These are phyloP conservation scores for Aphelenchoides fujianensis DNA, from an alignment of 1,140 invertebrate species.

Conservation along the genomic window DNA sequence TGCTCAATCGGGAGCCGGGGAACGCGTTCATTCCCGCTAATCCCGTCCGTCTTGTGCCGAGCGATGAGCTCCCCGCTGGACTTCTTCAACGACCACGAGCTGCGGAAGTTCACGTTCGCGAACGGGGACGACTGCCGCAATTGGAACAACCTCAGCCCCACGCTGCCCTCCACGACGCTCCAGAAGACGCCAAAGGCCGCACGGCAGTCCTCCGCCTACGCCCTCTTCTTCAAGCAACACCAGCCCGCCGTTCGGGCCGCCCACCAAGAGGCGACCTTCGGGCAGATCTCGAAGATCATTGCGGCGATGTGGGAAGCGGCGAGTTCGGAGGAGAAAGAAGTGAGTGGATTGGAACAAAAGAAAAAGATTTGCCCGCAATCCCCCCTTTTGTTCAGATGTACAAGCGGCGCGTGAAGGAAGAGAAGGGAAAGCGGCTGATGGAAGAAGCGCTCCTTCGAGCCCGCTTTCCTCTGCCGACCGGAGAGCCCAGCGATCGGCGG, in stretches of 20 bases:
- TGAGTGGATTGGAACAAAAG: background rate
- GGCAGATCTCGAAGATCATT: slow-evolving; percentile 26
- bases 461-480: background rate
- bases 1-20: background rate
- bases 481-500: too few species aligned
- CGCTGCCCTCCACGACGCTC: background rate
- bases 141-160: slow-evolving; percentile 4
- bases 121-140: background rate
- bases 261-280: slow-evolving; percentile 25
- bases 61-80: background rate
- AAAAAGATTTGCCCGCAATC: background rate
- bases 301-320: slow-evolving; percentile 24
- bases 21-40: background rate
- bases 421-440: background rate
- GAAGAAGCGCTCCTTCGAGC: background rate
- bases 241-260: background rate
- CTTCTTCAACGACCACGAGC: background rate
- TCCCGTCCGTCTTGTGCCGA: too few species aligned
- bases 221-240: slow-evolving; percentile 25
- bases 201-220: slow-evolving; percentile 21
- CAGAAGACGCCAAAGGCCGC: background rate
- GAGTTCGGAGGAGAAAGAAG: slow-evolving; percentile 4
- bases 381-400: background rate
- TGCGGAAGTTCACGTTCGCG: slow-evolving; percentile 12
- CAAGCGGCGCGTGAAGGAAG: background rate